Evolutionary conservation across 2,888 invertebrate genomes (phyloP), one percentile per base, ranked within the genome.

Genomic region (Latrodectus elegans): DNA sequence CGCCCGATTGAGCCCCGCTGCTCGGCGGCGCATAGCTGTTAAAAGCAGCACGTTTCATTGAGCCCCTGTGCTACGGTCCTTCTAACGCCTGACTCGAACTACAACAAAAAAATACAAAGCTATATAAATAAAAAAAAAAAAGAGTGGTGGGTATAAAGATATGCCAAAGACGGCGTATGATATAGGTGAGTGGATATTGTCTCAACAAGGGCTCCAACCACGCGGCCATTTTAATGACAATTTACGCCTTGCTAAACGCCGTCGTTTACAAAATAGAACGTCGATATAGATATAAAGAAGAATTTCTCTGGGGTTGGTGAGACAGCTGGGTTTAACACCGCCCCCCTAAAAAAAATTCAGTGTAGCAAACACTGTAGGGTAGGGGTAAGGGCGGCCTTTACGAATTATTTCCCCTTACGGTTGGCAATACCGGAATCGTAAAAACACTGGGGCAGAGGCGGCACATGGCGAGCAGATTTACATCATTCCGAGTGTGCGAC

Each of bases 201-300:
- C 79, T 80, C 74, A 67, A 78, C 70, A 74, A 74, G 79, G 60
- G 51, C 60, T 75, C 75, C 80, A 85, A 84, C 85, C 85, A 80
- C 85, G 85, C 85, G 85, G 75, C 70, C 80, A 85, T 85, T 85
- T 85, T 85, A 85, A 85, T 85, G 85, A 85, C 85, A 71, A 80
- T 85, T 85, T 85, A 85, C 85, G 85, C 85, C 85, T 75, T 76
- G 80, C 79, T 85, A 80, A 85, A 80, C 85, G 85, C 85, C 75
- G 64, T 75, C 80, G 70, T 73, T 53, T 79, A 71, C 79, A 85
- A 85, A 85, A 85, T 85, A 80, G 70, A 76, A n/a, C 80, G 80
- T 80, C 85, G 75, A 85, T 85, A 85, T 70, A 80, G 80, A 75
- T 78, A 78, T 80, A 80, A 80, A 80, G 80, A 80, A 80, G 72